Conservation (phyloP, 2,113 vertebrate genomes). For the Hylia prasina region DNA sequence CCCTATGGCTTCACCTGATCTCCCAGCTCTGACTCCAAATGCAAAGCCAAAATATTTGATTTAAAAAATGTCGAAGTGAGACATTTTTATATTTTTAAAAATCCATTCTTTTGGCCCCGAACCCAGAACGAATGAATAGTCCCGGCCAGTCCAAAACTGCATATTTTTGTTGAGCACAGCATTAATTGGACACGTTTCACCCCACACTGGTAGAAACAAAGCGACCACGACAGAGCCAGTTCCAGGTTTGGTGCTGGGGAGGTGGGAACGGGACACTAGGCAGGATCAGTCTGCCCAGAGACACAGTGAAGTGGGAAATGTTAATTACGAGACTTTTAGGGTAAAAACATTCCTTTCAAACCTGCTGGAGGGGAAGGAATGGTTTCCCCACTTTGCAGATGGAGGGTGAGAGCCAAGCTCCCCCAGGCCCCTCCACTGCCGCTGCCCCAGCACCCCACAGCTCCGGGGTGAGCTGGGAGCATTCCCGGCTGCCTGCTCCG, state of each 20-base stretch:
- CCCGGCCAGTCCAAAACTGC: not conserved
- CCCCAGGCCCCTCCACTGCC: fast-evolving
- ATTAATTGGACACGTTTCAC: not conserved
- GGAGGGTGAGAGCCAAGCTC: not conserved
- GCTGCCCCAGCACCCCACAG: too few species aligned
- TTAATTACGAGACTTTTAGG: not conserved
- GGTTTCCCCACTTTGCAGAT: fast-evolving
- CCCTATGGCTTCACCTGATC: not conserved
- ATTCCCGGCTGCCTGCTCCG: not conserved
- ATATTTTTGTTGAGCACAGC: not conserved
- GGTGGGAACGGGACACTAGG: not conserved
- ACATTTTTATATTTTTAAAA: constrained; percentile 19
- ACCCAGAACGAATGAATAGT: constrained; percentile 31
- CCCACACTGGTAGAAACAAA: not conserved
- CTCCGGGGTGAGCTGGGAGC: not conserved
- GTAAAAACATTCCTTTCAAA: not conserved
- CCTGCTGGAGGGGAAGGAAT: not conserved
- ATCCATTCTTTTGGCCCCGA: not conserved
- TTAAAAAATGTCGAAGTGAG: not conserved
- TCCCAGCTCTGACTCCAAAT: not conserved
- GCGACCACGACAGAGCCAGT: fast-evolving
- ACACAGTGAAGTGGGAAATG: not conserved
- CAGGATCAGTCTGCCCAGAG: fast-evolving
- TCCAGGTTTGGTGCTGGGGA: not conserved
- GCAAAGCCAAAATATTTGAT: constrained; percentile 22